Percentiles rank a stretch among this genome's conserved stretches.
Evolutionary conservation across 2,888 invertebrate species (phyloP).

Genomic region (Hyppa rectilinea): DNA sequence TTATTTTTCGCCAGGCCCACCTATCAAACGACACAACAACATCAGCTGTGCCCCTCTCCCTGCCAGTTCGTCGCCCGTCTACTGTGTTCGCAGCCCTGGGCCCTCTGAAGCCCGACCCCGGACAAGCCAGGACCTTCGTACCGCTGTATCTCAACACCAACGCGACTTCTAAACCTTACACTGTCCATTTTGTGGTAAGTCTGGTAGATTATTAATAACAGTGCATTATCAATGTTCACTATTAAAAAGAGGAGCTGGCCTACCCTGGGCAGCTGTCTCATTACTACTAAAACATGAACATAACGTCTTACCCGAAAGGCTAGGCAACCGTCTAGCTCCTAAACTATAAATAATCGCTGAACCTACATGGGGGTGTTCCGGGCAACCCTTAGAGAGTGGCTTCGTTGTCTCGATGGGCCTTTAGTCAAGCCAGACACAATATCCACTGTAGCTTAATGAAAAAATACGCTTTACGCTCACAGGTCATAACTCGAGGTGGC

Average conservation of each 20-base stretch:
- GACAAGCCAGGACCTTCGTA: conserved; percentile 75
- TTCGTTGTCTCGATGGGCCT: no score
- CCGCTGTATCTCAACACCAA: conserved; percentile 80
- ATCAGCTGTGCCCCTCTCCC: conserved; percentile 64
- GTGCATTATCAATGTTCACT: no score
- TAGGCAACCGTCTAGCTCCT: no score
- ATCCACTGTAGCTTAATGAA: not conserved
- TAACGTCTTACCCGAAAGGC: no score
- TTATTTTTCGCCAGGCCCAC: no score
- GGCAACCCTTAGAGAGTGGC: no score
- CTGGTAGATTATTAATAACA: not conserved
- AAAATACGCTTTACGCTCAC: conserved; percentile 9
- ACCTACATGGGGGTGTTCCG: no score
- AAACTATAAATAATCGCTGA: no score
- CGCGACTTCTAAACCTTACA: conserved; percentile 72
- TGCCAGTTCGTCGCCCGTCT: conserved; percentile 68
- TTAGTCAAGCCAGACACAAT: not conserved
- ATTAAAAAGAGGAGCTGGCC: not conserved
- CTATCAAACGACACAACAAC: conserved; percentile 74
- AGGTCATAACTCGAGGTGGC: conserved; percentile 88
- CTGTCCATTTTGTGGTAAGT: conserved; percentile 86
- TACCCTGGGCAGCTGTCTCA: no score
- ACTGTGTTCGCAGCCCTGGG: conserved; percentile 75
- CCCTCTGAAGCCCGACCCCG: conserved; percentile 74
- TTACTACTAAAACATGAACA: no score